Evolutionary conservation across 2,888 invertebrate genomes (phyloP), one percentile per base, ranked within the genome.

Genomic region (Hirtodrosophila cameraria): DNA sequence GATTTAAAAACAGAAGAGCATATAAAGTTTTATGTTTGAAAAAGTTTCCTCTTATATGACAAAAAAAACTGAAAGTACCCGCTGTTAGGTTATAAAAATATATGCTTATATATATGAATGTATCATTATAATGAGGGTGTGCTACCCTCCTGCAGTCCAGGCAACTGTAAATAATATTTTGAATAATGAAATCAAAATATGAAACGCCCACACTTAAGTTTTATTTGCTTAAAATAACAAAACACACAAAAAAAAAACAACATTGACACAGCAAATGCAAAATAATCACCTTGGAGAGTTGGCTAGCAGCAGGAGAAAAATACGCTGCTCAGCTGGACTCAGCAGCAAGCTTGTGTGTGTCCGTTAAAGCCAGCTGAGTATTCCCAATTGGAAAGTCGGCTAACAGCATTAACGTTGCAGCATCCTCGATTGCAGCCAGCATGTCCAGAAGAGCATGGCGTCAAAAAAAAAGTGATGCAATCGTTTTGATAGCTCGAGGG

Each of bases 261-360:
- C 79, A 72, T 79, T 74, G 67, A 39, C 75, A 72, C 55, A 84
- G 67, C 67, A 76, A 75, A 54, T 65, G 76, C 57, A 66, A 69
- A 67, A 75, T 86, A 84, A 84, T 86, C 84, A 84, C 84, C 86
- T 75, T 61, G 58, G 86, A 79, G 79, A 79, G 31, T 61, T 60
- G 38, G 28, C 23, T 7, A 8, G 23, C 23, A 23, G 23, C 7
- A 3, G 23, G 18, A 55, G 48, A n/a, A 31, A 23, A 15, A 38
- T n/a, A n/a, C n/a, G 30, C 30, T 27, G 16, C n/a, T 12, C 12
- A 15, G 13, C 38, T 25, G 9, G 1, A 15, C 31, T 9, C 3
- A 20, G 45, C 15, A 3, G 6, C 6, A 12, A 25, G 27, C 23
- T 23, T 27, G 42, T 27, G 52, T 27, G 25, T 31, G 23, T 23